These are phyloP conservation scores for Pasiphila rectangulata DNA, from an alignment of 2,888 invertebrate species.

Conservation along the genomic window DNA sequence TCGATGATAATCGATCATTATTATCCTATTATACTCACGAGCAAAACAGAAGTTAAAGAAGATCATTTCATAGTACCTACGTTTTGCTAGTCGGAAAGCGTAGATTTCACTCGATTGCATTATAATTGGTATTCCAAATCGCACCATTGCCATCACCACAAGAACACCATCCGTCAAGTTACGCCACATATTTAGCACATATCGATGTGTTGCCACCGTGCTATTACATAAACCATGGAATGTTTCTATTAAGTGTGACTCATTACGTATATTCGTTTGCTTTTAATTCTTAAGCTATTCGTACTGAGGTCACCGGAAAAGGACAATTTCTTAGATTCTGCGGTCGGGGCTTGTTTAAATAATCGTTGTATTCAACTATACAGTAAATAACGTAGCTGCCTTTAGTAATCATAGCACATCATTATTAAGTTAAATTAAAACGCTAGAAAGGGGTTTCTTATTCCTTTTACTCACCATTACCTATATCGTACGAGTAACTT, in stretches of 20 bases:
- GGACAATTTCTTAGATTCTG: slow-evolving; percentile 6
- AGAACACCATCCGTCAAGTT: slow-evolving; percentile 5
- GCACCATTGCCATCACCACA: background rate
- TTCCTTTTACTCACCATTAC: too few relatives aligned
- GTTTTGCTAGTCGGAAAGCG: background rate
- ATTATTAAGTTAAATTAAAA: too few relatives aligned
- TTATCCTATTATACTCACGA: too few relatives aligned
- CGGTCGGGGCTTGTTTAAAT: background rate
- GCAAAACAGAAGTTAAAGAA: background rate
- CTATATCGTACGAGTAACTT: too few relatives aligned
- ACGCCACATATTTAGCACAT: slow-evolving; percentile 9
- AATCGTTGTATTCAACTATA: background rate
- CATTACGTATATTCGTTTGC: slow-evolving; percentile 8
- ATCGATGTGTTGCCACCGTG: slow-evolving; percentile 9
- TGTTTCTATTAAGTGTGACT: slow-evolving; percentile 23
- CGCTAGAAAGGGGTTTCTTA: too few relatives aligned
- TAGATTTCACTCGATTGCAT: slow-evolving; percentile 4
- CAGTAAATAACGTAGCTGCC: too few relatives aligned
- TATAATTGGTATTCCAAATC: background rate
- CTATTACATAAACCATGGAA: slow-evolving; percentile 25
- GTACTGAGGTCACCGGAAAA: slow-evolving; percentile 2
- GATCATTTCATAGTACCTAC: background rate
- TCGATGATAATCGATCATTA: too few relatives aligned
- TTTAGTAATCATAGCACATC: too few relatives aligned
- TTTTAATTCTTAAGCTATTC: background rate